Percentiles rank a stretch among this genome's conserved stretches.
Evolutionary conservation across 2,888 invertebrate genomes (phyloP).

Genomic region (Standfussiana lucernea): DNA sequence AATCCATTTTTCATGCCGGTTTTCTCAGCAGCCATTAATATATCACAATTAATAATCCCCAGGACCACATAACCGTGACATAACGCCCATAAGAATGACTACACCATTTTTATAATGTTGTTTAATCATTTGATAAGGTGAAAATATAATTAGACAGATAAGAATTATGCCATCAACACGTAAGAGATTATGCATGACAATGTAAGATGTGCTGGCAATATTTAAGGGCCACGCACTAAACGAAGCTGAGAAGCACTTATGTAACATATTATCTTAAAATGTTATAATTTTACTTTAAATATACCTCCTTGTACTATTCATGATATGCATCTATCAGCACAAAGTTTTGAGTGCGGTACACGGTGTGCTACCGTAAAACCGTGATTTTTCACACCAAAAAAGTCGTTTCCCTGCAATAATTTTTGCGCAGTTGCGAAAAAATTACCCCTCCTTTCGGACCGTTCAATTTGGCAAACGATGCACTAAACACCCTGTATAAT

Average conservation of each 20-base stretch:
- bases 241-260: background rate
- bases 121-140: constrained; percentile 23
- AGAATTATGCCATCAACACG: constrained; percentile 5
- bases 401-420: no score
- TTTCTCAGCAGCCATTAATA: background rate
- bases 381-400: no score
- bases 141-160: constrained; percentile 24
- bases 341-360: background rate
- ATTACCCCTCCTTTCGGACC: no score
- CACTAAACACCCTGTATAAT: no score
- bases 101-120: constrained; percentile 18
- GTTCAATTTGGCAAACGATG: no score
- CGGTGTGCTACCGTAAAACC: no score
- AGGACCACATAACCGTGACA: constrained; percentile 2
- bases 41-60: background rate
- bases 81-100: constrained; percentile 1
- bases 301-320: background rate
- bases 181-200: constrained; percentile 4
- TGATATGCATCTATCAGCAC: no score
- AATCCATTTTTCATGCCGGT: background rate
- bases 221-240: background rate
- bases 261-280: background rate
- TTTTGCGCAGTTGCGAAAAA: no score
- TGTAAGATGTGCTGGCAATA: background rate
- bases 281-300: background rate